These are phyloP conservation scores for Nemapogon koenigi DNA, from an alignment of 2,888 invertebrate species.

Conservation along the genomic window DNA sequence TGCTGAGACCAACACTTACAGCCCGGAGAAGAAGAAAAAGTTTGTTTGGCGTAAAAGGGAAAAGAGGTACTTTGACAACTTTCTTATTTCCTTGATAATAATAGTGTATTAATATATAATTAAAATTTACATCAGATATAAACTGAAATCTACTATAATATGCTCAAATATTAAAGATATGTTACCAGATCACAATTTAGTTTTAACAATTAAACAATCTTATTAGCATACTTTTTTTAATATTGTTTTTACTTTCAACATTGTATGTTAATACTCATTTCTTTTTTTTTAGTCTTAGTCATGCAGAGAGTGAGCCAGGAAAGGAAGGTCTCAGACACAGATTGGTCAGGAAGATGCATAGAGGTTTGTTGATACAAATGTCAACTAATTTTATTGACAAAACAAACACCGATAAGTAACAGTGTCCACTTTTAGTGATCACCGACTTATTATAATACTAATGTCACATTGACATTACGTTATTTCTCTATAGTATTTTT, in stretches of 20 bases:
- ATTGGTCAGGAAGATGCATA: constrained; percentile 52
- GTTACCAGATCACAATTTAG: background rate
- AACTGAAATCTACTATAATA: too few relatives aligned
- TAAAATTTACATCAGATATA: too few relatives aligned
- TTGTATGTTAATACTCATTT: background rate
- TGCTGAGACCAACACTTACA: constrained; percentile 54
- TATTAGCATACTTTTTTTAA: too few relatives aligned
- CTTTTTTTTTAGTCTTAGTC: constrained; percentile 18
- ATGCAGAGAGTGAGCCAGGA: constrained; percentile 39
- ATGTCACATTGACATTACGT: too few relatives aligned
- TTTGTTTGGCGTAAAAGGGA: constrained; percentile 51
- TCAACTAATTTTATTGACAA: too few relatives aligned
- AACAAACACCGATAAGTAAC: too few relatives aligned
- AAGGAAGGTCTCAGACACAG: constrained; percentile 51
- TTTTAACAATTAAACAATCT: background rate
- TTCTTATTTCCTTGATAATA: too few relatives aligned
- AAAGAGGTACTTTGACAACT: constrained; percentile 31
- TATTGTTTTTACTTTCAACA: background rate
- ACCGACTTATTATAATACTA: too few relatives aligned
- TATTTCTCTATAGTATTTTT: too few relatives aligned
- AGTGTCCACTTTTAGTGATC: too few relatives aligned
- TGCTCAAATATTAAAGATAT: too few relatives aligned
- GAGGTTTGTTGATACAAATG: constrained; percentile 42
- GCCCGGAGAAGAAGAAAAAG: constrained; percentile 50
- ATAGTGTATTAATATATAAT: too few relatives aligned